phyloP scores from a whole-genome alignment of 2,113 vertebrate genomes.

The Epinephelus moara region DNA sequence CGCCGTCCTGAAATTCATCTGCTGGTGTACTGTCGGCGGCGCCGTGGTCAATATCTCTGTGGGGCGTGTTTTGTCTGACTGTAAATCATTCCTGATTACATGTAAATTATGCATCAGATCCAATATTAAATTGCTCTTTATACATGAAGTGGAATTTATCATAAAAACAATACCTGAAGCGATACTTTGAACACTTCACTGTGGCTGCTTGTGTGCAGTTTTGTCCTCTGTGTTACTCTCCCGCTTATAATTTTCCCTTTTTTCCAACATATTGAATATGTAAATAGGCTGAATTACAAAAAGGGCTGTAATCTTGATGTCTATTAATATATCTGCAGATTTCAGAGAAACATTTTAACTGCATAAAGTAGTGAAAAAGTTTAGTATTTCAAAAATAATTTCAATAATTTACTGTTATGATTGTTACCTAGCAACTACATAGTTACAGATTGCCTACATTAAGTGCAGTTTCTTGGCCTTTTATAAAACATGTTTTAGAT shows the following conservation, averaged over 20 bases:
- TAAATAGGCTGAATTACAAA: background rate
- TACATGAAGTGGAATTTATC: constrained; percentile 37
- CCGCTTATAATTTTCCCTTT: background rate
- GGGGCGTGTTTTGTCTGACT: constrained; percentile 25
- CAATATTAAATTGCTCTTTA: constrained; percentile 41
- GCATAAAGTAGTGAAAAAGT: background rate
- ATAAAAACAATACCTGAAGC: constrained; percentile 29
- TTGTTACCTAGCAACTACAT: background rate
- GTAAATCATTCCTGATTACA: constrained; percentile 64
- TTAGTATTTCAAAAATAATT: background rate
- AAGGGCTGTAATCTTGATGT: no score
- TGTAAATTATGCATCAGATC: constrained; percentile 57
- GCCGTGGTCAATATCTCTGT: constrained; percentile 37
- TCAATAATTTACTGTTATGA: background rate
- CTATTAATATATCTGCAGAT: background rate
- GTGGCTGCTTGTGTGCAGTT: background rate
- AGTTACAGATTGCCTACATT: background rate
- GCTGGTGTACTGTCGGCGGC: constrained; percentile 8
- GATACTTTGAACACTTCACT: background rate
- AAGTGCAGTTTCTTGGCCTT: background rate
- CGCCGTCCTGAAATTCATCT: constrained; percentile 47
- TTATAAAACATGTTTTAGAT: background rate
- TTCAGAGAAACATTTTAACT: background rate
- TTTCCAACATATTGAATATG: no score
- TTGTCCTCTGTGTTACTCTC: background rate